Percentiles rank a stretch among this genome's conserved stretches.
Evolutionary conservation across 2,888 invertebrate species (phyloP).

Genomic region (Cephus rjabovi): DNA sequence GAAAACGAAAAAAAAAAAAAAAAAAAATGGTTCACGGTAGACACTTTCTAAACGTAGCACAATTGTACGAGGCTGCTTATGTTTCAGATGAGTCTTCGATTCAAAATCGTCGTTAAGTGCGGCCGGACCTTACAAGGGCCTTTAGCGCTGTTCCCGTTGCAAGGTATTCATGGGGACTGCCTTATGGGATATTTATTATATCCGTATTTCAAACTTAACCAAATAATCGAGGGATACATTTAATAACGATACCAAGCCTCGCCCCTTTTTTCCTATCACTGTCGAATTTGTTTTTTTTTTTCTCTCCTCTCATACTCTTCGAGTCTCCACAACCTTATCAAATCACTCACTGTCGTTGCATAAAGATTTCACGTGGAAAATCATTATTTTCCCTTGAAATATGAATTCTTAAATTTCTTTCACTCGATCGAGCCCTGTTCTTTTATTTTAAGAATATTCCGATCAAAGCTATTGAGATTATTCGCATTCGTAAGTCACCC

Average conservation of each 20-base stretch:
- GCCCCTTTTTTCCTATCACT: background rate
- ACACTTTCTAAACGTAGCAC: conserved; percentile 34
- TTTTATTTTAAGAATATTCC: background rate
- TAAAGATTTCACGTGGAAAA: background rate
- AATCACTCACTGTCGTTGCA: background rate
- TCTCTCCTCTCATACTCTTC: background rate
- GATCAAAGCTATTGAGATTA: background rate
- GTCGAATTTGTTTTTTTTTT: background rate
- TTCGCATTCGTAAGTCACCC: background rate
- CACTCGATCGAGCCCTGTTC: background rate
- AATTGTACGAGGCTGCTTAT: conserved; percentile 66
- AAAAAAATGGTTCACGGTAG: conserved; percentile 40
- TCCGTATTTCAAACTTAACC: conserved; percentile 28
- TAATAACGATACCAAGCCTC: background rate
- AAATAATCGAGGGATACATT: background rate
- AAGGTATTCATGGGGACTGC: conserved; percentile 66
- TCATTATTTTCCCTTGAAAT: background rate
- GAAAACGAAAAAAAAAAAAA: background rate
- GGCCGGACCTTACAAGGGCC: conserved; percentile 62
- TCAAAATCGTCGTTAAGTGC: conserved; percentile 60
- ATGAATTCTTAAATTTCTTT: background rate
- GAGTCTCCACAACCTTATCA: background rate
- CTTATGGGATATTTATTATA: conserved; percentile 62
- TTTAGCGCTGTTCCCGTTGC: conserved; percentile 65
- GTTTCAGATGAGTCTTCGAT: conserved; percentile 66